Base-by-base conservation (phyloP, 1,140 invertebrate species). In the Drosophila nannoptera region DNA sequence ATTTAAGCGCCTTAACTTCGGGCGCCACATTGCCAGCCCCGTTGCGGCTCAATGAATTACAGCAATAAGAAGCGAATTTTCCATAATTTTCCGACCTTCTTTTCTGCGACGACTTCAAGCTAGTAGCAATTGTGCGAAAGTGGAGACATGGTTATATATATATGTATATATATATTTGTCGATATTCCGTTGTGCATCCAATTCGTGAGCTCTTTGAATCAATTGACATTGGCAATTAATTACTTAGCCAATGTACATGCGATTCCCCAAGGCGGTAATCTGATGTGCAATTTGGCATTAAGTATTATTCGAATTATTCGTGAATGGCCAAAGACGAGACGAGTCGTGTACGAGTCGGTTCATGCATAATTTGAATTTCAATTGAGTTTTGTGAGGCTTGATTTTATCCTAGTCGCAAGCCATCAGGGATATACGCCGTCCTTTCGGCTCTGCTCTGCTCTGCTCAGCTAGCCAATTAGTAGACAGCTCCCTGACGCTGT, bases 21-120 rank as follows among this genome's bases (percentile, higher is more conserved):
- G 55, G 56, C 49, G 49, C 45, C 55, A 42, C 40, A 54, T 66
- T 60, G 49, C 49, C 48, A 43, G 46, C 62, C 43, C 52, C 56
- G 65, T 58, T 65, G 61, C 61, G 61, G 62, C 61, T 65, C 67
- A 69, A 69, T 69, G 67, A 69, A 69, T 63, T 63, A 55, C 60
- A 56, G 36, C 43, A 50, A 55, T 43, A 69, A 65, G 61, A 36
- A 50, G 12, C 61, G 32, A 65, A 58, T 64, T 52, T 58, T 45
- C 61, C 61, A 69, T 58, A 56, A 29, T 46, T 64, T 52, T 45
- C 32, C 3, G 22, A 7, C 11, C 7, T 14, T 32, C 9, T 42
- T 9, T 12, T 7, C 22, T n/a, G 4, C 45, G 35, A 38, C 43
- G 40, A 35, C 29, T n/a, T 48, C 38, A 16, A 4, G 4, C 9